Percentiles rank a stretch among this genome's conserved stretches.
Conservation (phyloP, 1,140 invertebrate species). For the Saccostrea echinata region DNA sequence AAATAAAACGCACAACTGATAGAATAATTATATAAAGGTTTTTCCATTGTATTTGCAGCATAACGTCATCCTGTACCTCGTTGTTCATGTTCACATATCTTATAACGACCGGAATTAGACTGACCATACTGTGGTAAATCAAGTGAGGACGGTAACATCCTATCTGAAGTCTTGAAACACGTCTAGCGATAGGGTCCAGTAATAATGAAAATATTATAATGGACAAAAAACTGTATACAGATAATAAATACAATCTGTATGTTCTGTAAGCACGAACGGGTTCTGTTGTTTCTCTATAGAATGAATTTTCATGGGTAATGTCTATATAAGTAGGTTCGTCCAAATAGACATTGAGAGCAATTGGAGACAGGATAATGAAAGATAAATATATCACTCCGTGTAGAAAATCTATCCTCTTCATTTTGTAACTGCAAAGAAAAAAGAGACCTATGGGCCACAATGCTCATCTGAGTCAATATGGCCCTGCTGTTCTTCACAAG, state of each 20-base stretch:
- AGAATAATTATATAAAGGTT: not conserved
- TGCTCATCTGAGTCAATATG: no score
- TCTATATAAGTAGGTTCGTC: not conserved
- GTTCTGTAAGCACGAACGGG: not conserved
- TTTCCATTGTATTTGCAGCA: not conserved
- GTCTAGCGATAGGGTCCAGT: not conserved
- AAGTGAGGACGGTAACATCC: not conserved
- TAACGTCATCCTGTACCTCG: not conserved
- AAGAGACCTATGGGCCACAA: no score
- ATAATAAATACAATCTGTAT: not conserved
- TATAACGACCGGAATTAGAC: not conserved
- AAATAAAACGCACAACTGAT: not conserved
- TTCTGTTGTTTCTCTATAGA: not conserved
- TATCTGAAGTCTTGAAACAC: not conserved
- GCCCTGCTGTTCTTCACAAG: no score
- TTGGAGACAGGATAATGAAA: not conserved
- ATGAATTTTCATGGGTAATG: not conserved
- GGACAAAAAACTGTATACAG: not conserved
- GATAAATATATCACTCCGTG: not conserved
- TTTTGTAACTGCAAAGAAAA: not conserved
- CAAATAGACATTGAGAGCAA: not conserved
- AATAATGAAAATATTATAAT: not conserved
- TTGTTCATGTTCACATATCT: not conserved
- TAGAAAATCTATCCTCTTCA: constrained; percentile 3
- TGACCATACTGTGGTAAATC: not conserved